Percentiles rank a stretch among this genome's conserved stretches.
These are phyloP conservation scores for Furcifer pardalis DNA, from an alignment of 2,797 vertebrate species.

Conservation along the genomic window DNA sequence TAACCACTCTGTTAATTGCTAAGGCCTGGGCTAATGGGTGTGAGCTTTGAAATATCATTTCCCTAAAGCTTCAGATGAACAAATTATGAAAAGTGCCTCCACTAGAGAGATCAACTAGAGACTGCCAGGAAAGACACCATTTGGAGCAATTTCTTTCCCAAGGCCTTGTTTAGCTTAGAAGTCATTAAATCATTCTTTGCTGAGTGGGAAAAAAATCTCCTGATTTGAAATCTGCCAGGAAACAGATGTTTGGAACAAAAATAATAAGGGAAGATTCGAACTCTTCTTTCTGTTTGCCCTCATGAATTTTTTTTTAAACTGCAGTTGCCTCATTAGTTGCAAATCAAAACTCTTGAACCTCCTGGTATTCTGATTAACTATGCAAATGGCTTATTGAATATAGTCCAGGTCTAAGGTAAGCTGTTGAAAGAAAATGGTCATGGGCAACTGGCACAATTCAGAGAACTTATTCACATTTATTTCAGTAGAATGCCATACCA, in stretches of 20 bases:
- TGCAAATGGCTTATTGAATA: conserved; percentile 1
- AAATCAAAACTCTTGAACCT: rapidly evolving
- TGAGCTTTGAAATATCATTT: neutral
- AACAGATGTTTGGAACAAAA: conserved; percentile 50
- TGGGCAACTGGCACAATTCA: neutral
- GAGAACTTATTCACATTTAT: neutral
- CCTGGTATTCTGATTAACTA: neutral
- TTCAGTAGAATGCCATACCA: neutral
- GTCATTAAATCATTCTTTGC: conserved; percentile 15
- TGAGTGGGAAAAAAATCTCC: conserved; percentile 42
- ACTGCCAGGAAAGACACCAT: neutral
- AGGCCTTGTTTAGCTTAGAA: conserved; percentile 34
- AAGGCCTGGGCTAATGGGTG: neutral
- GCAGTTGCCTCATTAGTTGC: conserved; percentile 45
- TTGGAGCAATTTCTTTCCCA: neutral
- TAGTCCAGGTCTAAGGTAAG: neutral
- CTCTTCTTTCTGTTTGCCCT: neutral
- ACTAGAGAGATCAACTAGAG: neutral
- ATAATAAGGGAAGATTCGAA: conserved; percentile 24
- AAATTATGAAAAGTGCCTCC: neutral
- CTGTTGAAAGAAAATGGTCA: neutral
- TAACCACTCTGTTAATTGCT: neutral
- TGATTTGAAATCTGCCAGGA: conserved; percentile 46
- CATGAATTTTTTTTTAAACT: neutral
- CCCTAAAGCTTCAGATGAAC: neutral